Conservation (phyloP, 2,113 vertebrate genomes). For the Bambusicola thoracicus region DNA sequence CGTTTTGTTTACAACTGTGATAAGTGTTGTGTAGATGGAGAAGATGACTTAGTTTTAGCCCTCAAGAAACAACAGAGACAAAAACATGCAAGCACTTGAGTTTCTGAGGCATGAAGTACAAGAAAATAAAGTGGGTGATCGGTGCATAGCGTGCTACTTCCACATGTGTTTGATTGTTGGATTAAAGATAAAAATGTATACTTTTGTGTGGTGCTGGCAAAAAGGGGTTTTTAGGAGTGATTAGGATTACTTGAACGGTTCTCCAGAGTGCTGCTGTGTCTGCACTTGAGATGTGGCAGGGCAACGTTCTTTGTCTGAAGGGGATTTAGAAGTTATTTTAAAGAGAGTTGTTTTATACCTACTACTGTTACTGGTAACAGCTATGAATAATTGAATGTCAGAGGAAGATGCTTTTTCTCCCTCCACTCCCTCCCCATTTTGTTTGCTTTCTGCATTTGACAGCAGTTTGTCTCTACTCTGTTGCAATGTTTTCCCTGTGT, state of each 20-base stretch:
- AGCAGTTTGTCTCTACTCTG: background rate
- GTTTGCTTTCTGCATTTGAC: background rate
- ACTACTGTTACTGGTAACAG: background rate
- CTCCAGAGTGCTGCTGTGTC: background rate
- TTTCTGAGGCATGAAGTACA: background rate
- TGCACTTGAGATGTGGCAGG: background rate
- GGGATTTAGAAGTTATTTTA: background rate
- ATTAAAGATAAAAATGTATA: background rate
- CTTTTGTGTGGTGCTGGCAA: background rate
- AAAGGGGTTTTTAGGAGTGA: background rate
- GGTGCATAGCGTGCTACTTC: background rate
- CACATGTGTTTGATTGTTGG: background rate
- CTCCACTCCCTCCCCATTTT: rapidly evolving
- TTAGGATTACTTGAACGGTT: background rate
- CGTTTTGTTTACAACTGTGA: background rate
- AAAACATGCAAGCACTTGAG: background rate
- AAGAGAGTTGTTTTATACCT: background rate
- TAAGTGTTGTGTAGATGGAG: background rate
- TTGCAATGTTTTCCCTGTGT: background rate
- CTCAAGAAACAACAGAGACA: background rate
- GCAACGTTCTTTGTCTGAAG: background rate
- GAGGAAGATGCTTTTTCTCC: background rate
- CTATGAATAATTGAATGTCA: background rate
- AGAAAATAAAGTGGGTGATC: background rate
- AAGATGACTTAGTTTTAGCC: background rate